Percentiles rank a stretch among this genome's conserved stretches.
These are phyloP conservation scores for Priapulus caudatus DNA, from an alignment of 2,888 invertebrate species.

Conservation along the genomic window DNA sequence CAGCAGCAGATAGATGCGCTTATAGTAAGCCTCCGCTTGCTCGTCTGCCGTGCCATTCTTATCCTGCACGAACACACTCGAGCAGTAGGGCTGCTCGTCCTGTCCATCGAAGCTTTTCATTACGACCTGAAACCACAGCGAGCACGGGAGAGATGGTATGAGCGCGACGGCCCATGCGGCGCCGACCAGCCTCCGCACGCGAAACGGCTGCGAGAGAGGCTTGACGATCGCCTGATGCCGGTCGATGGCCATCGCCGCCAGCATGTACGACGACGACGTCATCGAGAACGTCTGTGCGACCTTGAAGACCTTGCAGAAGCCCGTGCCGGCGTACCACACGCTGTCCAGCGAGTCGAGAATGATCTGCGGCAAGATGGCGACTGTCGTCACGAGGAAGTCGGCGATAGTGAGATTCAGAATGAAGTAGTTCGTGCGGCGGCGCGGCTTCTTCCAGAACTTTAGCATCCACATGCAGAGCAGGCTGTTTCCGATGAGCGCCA, in stretches of 20 bases:
- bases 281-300: not conserved
- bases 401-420: conserved; percentile 1
- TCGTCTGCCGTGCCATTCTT: not conserved
- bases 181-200: not conserved
- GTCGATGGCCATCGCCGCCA: conserved; percentile 1
- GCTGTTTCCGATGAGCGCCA: not conserved
- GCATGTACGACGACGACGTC: not conserved
- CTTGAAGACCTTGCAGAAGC: not conserved
- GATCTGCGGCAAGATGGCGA: conserved; percentile 1
- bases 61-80: not conserved
- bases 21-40: not conserved
- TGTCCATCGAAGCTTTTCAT: no score
- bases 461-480: not conserved
- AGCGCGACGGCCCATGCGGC: not conserved
- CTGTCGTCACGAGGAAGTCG: not conserved
- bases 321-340: not conserved
- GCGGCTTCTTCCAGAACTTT: not conserved
- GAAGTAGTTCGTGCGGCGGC: not conserved
- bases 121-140: not conserved
- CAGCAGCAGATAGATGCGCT: not conserved
- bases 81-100: not conserved
- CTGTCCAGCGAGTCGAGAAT: not conserved
- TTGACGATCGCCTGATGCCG: not conserved
- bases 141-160: not conserved
- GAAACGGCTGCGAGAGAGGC: not conserved